Percentiles rank a stretch among this genome's conserved stretches.
Evolutionary conservation across 35 echinoderm and acorn worm genomes (phyloP).

Genomic region (Hemicentrotus pulcherrimus): DNA sequence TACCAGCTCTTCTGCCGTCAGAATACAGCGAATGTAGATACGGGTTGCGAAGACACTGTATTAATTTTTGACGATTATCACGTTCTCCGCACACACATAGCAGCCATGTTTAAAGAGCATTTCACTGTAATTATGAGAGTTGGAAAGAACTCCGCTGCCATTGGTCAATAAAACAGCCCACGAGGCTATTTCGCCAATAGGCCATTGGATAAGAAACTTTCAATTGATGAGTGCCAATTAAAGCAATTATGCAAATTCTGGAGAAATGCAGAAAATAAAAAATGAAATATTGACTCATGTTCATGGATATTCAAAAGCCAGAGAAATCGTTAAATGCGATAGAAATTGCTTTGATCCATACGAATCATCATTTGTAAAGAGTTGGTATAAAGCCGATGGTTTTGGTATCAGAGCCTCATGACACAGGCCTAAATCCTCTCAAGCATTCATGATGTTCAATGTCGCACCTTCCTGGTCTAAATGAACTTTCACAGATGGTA

Average conservation of each 20-base stretch:
- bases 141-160: conserved; percentile 43
- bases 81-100: conserved; percentile 25
- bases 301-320: neutral
- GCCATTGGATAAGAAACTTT: conserved; percentile 42
- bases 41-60: neutral
- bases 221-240: conserved; percentile 49
- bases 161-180: conserved; percentile 41
- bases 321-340: neutral
- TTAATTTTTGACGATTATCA: conserved; percentile 24
- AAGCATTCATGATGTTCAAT: neutral
- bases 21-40: neutral
- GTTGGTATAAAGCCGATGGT: neutral
- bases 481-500: no score
- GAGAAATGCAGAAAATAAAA: neutral
- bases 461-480: no score
- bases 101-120: conserved; percentile 50
- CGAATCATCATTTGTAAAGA: neutral
- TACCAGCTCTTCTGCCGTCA: conserved; percentile 30
- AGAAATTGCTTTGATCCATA: neutral
- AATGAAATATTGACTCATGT: neutral
- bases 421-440: neutral
- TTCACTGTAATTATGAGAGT: neutral
- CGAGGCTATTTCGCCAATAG: conserved; percentile 49
- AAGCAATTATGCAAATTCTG: conserved; percentile 46
- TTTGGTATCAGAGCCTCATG: neutral